phyloP scores from a whole-genome alignment of 2,113 vertebrate species.

The Neogobius melanostomus region DNA sequence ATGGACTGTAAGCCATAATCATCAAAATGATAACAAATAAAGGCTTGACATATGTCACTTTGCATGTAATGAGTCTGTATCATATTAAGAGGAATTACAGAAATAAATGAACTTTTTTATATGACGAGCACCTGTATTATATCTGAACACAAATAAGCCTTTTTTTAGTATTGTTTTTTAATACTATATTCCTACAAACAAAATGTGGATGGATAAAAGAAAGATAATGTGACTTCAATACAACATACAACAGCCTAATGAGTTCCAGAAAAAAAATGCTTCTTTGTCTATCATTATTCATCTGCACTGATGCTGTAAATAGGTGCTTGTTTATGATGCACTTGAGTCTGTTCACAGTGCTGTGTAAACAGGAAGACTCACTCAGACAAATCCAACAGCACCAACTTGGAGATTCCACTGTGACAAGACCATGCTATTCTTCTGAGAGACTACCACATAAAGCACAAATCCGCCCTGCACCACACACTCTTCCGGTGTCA shows the following conservation, averaged over 20 bases:
- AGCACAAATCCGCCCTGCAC: slow-evolving; percentile 11
- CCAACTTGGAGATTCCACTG: slow-evolving; percentile 45
- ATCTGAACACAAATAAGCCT: too few species aligned
- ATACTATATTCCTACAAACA: too few species aligned
- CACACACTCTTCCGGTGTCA: slow-evolving; percentile 34
- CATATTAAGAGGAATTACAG: too few species aligned
- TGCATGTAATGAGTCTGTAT: too few species aligned
- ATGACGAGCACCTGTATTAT: too few species aligned
- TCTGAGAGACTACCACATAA: slow-evolving; percentile 47
- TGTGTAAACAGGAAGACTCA: slow-evolving; percentile 65
- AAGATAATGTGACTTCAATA: neutral
- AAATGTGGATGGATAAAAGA: too few species aligned
- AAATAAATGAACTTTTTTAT: too few species aligned
- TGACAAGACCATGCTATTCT: slow-evolving; percentile 52
- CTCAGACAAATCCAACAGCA: slow-evolving; percentile 30
- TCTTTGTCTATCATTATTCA: slow-evolving; percentile 3
- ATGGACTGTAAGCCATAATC: too few species aligned
- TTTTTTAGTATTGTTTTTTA: too few species aligned
- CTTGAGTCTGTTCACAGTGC: slow-evolving; percentile 13
- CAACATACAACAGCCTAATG: neutral
- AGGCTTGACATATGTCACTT: too few species aligned
- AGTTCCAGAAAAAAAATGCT: slow-evolving; percentile 1
- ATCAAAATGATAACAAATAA: too few species aligned
- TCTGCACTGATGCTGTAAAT: slow-evolving; percentile 16
- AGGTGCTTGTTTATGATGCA: slow-evolving; percentile 49